A percentile compares a stretch with the other conserved stretches of the same genome.
phyloP scores from a whole-genome alignment of 1,140 invertebrate genomes.

The Euglossa dilemma region DNA sequence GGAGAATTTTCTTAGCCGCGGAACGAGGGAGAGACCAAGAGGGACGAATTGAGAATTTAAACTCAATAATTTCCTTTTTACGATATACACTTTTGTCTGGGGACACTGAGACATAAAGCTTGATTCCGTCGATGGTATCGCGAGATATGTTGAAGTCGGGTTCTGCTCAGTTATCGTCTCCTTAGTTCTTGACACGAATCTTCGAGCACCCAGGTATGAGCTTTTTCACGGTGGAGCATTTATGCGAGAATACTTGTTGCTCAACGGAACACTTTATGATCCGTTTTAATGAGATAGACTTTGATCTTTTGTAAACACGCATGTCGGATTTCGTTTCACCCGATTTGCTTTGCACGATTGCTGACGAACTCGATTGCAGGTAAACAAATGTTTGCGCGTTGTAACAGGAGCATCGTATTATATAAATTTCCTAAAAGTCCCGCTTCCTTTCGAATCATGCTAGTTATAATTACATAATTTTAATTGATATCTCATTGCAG shows the following conservation, averaged over 20 bases:
- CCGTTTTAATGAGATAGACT: neutral
- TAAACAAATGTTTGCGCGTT: too few species aligned
- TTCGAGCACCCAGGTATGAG: slow-evolving; percentile 20
- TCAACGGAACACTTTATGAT: neutral
- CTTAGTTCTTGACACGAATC: slow-evolving; percentile 36
- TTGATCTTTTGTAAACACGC: neutral
- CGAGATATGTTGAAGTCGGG: slow-evolving; percentile 2
- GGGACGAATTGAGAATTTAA: too few species aligned
- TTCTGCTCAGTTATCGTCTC: slow-evolving; percentile 17
- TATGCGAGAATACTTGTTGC: slow-evolving; percentile 47
- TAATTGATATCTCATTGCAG: too few species aligned
- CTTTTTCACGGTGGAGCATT: slow-evolving; percentile 20
- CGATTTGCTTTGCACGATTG: neutral
- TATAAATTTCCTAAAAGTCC: too few species aligned
- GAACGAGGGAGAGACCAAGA: too few species aligned
- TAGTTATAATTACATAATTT: too few species aligned
- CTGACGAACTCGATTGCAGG: neutral
- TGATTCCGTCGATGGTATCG: slow-evolving; percentile 13
- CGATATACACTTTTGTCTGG: neutral
- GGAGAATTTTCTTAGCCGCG: neutral
- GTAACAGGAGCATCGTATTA: too few species aligned
- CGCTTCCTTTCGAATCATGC: too few species aligned
- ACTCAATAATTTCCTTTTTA: neutral
- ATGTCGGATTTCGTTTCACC: neutral
- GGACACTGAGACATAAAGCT: neutral